phyloP scores from a whole-genome alignment of 1,140 invertebrate species.

The Polypedilum vanderplanki region DNA sequence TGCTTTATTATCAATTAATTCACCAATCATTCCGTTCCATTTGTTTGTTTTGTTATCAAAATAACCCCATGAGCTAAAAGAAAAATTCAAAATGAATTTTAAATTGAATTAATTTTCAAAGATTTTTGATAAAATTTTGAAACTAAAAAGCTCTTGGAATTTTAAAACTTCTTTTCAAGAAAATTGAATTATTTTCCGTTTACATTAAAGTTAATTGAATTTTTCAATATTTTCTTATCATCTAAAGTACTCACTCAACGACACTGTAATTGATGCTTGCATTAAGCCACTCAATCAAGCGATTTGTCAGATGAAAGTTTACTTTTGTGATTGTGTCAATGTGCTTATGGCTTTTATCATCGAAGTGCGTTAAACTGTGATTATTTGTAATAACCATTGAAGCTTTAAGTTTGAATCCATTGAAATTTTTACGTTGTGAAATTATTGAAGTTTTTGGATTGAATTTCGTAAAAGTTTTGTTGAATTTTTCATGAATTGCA shows the following conservation, averaged over 20 bases:
- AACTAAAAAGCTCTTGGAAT: not conserved
- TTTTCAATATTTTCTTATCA: not conserved
- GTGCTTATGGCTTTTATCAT: slow-evolving; percentile 45
- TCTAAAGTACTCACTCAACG: slow-evolving; percentile 33
- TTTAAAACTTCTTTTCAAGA: not conserved
- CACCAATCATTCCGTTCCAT: slow-evolving; percentile 59
- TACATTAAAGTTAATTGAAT: not conserved
- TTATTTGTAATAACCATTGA: too few species aligned
- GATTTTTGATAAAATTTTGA: too few species aligned
- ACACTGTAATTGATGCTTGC: slow-evolving; percentile 48
- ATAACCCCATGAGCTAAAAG: slow-evolving; percentile 50
- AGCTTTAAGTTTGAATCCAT: too few species aligned
- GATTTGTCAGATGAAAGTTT: slow-evolving; percentile 52
- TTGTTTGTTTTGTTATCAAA: slow-evolving; percentile 40
- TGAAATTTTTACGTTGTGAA: too few species aligned
- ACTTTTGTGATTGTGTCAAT: slow-evolving; percentile 57
- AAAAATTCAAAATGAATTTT: not conserved
- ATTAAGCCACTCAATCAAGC: slow-evolving; percentile 51
- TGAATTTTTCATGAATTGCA: too few species aligned
- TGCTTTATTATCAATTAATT: slow-evolving; percentile 50
- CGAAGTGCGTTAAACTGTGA: too few species aligned
- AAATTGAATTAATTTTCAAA: not conserved
- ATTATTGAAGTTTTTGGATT: too few species aligned
- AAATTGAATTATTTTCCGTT: not conserved
- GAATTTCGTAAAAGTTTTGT: too few species aligned